phyloP scores from a whole-genome alignment of 2,888 invertebrate genomes.

The Hymenopus coronatus region DNA sequence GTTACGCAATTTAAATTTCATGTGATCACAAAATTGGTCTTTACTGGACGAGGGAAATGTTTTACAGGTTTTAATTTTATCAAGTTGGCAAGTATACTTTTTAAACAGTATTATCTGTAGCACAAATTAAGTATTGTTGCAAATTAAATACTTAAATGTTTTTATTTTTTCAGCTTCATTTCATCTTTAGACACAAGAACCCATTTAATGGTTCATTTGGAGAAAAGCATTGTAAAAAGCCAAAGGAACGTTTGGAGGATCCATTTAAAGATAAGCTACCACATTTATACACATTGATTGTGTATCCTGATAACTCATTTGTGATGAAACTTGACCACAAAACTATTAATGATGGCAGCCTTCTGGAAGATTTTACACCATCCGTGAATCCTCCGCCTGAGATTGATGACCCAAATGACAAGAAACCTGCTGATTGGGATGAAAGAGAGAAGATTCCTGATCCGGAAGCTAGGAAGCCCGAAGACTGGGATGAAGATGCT shows the following conservation, averaged over 20 bases:
- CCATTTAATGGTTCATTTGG: constrained; percentile 84
- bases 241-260: constrained; percentile 79
- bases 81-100: neutral
- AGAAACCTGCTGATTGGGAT: constrained; percentile 91
- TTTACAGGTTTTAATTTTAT: no score
- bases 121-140: neutral
- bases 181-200: constrained; percentile 93
- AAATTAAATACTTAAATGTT: neutral
- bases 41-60: no score
- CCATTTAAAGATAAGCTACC: constrained; percentile 90
- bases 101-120: neutral
- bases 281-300: constrained; percentile 77
- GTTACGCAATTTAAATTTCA: no score
- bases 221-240: constrained; percentile 95
- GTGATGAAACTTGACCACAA: constrained; percentile 80
- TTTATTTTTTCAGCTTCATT: constrained; percentile 56
- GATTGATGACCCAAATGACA: constrained; percentile 85
- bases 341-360: constrained; percentile 75
- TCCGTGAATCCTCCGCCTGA: constrained; percentile 93
- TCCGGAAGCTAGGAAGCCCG: constrained; percentile 84
- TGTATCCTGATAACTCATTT: constrained; percentile 77
- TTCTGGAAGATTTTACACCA: constrained; percentile 88
- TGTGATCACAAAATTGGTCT: no score
- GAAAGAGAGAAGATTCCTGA: constrained; percentile 91
- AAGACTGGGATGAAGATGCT: constrained; percentile 95